These are phyloP conservation scores for Cygnus atratus DNA, from an alignment of 2,113 vertebrate species.

Conservation along the genomic window DNA sequence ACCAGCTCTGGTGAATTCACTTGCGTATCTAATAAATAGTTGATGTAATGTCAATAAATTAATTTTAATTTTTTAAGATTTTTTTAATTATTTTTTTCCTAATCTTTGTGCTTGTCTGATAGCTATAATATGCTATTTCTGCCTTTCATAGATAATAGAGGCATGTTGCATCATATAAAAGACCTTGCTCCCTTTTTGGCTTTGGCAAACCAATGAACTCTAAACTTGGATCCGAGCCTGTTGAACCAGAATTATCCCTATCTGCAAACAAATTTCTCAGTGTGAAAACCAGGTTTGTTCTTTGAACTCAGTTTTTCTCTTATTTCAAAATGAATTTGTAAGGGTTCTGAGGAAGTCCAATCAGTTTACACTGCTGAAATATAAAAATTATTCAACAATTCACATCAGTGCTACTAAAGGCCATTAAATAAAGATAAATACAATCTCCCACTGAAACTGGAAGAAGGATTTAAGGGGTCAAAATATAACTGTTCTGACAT, in stretches of 20 bases:
- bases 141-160: background rate
- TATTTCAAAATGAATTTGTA: background rate
- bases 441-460: background rate
- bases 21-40: background rate
- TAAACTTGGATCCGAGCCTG: background rate
- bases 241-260: background rate
- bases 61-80: background rate
- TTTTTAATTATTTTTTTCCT: background rate
- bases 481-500: background rate
- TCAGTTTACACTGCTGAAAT: slow-evolving; percentile 36
- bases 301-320: background rate
- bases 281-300: background rate
- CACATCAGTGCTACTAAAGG: background rate
- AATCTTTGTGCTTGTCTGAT: background rate
- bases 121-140: background rate
- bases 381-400: slow-evolving; percentile 17
- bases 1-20: background rate
- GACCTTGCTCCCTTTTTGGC: background rate
- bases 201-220: background rate
- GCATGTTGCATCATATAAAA: background rate
- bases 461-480: background rate
- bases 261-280: background rate
- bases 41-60: background rate
- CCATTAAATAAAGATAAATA: slow-evolving; percentile 23
- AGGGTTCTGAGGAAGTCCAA: background rate